phyloP scores from a whole-genome alignment of 2,113 vertebrate genomes.

The Panthera tigris region DNA sequence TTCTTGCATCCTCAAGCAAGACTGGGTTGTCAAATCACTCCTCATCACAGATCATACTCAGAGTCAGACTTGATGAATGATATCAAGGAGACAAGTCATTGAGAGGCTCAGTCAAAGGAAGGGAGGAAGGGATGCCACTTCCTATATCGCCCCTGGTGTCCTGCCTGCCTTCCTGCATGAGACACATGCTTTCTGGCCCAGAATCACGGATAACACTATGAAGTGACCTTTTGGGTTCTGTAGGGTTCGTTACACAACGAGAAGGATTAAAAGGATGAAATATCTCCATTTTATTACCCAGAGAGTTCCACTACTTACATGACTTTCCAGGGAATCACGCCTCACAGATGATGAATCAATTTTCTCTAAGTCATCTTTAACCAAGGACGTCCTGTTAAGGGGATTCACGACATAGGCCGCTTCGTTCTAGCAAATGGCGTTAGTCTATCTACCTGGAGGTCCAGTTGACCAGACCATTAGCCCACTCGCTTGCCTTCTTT shows the following conservation, averaged over 20 bases:
- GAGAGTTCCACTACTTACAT: not conserved
- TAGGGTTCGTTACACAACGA: not conserved
- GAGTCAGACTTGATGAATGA: not conserved
- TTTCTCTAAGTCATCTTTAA: not conserved
- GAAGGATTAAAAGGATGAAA: too few relatives aligned
- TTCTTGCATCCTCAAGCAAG: not conserved
- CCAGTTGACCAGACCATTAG: not conserved
- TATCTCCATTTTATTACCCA: not conserved
- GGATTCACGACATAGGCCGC: not conserved
- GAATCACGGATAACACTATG: not conserved
- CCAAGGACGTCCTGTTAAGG: not conserved
- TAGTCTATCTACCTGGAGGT: too few relatives aligned
- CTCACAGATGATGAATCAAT: not conserved
- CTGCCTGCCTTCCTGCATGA: not conserved
- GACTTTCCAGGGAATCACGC: not conserved
- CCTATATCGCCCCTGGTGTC: accelerated
- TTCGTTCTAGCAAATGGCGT: not conserved
- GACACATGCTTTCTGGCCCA: not conserved
- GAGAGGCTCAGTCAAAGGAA: not conserved
- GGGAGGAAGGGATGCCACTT: too few relatives aligned
- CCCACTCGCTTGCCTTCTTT: not conserved
- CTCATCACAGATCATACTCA: not conserved
- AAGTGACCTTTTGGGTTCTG: not conserved
- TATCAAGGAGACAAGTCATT: not conserved
- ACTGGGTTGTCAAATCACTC: not conserved